A percentile compares a stretch with the other conserved stretches of the same genome.
These are phyloP conservation scores for Orestias chungarensis DNA, from an alignment of 2,797 vertebrate species.

Conservation along the genomic window DNA sequence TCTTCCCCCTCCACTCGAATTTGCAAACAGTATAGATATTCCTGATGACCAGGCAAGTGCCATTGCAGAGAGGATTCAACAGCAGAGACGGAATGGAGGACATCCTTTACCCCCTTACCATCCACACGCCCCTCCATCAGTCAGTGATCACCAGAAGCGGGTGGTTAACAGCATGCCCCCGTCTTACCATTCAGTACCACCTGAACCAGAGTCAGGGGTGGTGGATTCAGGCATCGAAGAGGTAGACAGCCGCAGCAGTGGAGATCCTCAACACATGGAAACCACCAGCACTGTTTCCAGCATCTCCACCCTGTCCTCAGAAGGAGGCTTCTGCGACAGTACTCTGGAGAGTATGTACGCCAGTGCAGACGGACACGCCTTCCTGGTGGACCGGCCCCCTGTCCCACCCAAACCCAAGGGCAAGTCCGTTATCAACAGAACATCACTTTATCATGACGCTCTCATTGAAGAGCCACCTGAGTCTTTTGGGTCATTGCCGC, in stretches of 20 bases:
- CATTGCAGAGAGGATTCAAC: conserved; percentile 84
- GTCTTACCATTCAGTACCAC: conserved; percentile 86
- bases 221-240: conserved; percentile 95
- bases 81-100: conserved; percentile 80
- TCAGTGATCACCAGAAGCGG: conserved; percentile 67
- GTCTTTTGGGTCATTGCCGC: conserved; percentile 84
- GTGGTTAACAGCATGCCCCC: conserved; percentile 88
- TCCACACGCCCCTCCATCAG: conserved; percentile 71
- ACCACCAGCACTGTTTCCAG: conserved; percentile 98
- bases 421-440: conserved; percentile 93
- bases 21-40: conserved; percentile 97
- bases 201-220: conserved; percentile 85
- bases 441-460: conserved; percentile 90
- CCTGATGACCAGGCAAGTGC: conserved; percentile 87
- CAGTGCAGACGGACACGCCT: conserved; percentile 90
- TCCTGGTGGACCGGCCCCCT: conserved; percentile 92
- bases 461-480: conserved; percentile 91
- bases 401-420: conserved; percentile 97
- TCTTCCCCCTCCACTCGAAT: conserved; percentile 94
- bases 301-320: conserved; percentile 95
- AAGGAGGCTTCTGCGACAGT: conserved; percentile 86
- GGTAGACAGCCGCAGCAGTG: conserved; percentile 91
- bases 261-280: conserved; percentile 91
- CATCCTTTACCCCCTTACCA: conserved; percentile 75
- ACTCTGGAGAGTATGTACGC: conserved; percentile 89